Evolutionary conservation across 2,797 vertebrate species (phyloP), one percentile per base, ranked within the genome.

Genomic region (Clarias pachynema): DNA sequence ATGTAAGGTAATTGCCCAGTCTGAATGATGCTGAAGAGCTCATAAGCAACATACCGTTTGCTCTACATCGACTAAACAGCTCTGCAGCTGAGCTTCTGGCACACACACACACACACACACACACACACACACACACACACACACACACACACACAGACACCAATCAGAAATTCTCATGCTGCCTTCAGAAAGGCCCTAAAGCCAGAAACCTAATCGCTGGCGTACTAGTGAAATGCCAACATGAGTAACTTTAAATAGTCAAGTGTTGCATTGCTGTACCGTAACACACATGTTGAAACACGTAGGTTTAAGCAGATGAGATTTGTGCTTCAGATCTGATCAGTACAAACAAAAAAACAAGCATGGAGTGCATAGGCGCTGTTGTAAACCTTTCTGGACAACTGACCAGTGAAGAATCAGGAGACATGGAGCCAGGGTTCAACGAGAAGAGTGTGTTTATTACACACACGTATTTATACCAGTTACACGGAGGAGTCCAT

Each of bases 201-300:
- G 66, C 57, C 62, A 24, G 65, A 84, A 66, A 40, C 79, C 68
- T 20, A 82, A 82, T 81, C 26, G 56, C 29, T 60, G 56, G 29
- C 37, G 5, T 10, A 34, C 20, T 60, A 31, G 65, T 86, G 34
- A 63, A 83, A 81, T 84, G 73, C 70, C 87, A 86, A 82, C 62
- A 73, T 66, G 16, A 53, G n/a, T 31, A 86, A 63, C 86, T 77
- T 60, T 62, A 86, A 86, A 84, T 78, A 88, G 82, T 78, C 57
- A 26, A 74, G 12, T 37, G 34, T 37, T 57, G 18, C 5, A 84
- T 77, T 53, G 3, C 22, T 72, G 65, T 34, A 77, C 40, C 70
- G 44, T 65, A 79, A 82, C 53, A 22, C 53, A 59, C 26, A 24
- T 0, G 40, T 49, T 49, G n/a, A 15, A 24, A 74, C 72, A 20